phyloP scores from a whole-genome alignment of 2,113 vertebrate species.

The Abramis brama region DNA sequence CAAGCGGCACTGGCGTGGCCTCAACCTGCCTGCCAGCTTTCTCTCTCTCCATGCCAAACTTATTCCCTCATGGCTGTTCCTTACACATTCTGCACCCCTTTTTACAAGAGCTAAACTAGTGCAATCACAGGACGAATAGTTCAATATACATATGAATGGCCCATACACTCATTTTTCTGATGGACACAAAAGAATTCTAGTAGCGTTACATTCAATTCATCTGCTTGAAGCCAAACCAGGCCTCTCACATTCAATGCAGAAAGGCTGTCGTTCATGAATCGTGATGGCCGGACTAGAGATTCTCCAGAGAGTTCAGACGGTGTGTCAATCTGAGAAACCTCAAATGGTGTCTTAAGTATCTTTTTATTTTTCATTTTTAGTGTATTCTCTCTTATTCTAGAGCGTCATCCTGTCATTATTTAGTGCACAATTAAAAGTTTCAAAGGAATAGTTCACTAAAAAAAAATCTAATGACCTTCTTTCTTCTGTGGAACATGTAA shows the following conservation, averaged over 20 bases:
- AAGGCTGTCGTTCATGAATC: constrained; percentile 42
- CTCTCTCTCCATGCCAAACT: constrained; percentile 65
- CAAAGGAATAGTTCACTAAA: not conserved
- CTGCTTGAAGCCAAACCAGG: not conserved
- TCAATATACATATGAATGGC: constrained; percentile 61
- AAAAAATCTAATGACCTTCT: not conserved
- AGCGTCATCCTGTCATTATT: not conserved
- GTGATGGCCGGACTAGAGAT: constrained; percentile 42
- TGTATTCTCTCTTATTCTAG: not conserved
- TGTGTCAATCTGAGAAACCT: not conserved
- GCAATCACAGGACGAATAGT: constrained; percentile 73
- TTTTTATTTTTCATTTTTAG: not conserved
- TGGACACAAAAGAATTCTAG: constrained; percentile 14
- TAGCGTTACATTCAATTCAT: constrained; percentile 21
- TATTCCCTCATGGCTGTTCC: constrained; percentile 75
- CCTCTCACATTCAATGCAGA: constrained; percentile 1
- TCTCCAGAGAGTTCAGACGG: not conserved
- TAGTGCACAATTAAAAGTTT: not conserved
- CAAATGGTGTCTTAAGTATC: not conserved
- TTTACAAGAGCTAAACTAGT: constrained; percentile 72
- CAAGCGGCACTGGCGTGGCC: constrained; percentile 81
- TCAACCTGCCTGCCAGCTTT: constrained; percentile 81
- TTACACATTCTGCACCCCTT: constrained; percentile 70
- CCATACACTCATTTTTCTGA: constrained; percentile 40
- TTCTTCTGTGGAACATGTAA: not conserved